phyloP scores from a whole-genome alignment of 2,888 invertebrate genomes.

The Caenorhabditis zanzibari region DNA sequence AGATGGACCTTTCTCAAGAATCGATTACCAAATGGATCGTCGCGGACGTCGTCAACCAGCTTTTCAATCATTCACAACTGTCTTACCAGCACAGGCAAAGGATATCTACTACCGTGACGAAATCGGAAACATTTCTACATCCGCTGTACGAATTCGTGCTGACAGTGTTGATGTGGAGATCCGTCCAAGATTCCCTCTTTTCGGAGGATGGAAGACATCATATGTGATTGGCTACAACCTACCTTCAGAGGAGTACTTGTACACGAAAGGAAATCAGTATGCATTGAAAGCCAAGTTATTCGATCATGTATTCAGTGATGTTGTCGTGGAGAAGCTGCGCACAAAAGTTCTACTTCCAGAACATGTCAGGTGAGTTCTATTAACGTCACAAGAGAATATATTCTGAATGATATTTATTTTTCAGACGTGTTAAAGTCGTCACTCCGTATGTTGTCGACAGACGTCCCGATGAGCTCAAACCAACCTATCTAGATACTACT shows the following conservation, averaged over 20 bases:
- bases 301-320: conserved; percentile 97
- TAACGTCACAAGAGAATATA: no score
- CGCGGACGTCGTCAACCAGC: conserved; percentile 91
- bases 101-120: conserved; percentile 98
- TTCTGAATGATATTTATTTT: conserved; percentile 53
- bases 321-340: conserved; percentile 93
- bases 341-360: conserved; percentile 96
- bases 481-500: conserved; percentile 95
- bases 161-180: conserved; percentile 96
- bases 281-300: conserved; percentile 94
- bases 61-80: conserved; percentile 92
- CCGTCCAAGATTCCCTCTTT: conserved; percentile 96
- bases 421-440: conserved; percentile 89
- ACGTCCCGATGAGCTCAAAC: conserved; percentile 89
- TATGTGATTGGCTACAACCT: conserved; percentile 98
- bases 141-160: conserved; percentile 91
- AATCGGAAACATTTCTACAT: conserved; percentile 98
- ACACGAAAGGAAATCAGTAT: conserved; percentile 87
- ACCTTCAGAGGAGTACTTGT: conserved; percentile 96
- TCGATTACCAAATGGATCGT: conserved; percentile 96
- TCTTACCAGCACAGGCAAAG: conserved; percentile 90
- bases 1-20: conserved; percentile 91
- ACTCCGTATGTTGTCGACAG: conserved; percentile 91
- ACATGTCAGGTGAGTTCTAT: conserved; percentile 87
- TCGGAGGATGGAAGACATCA: conserved; percentile 99